Conservation (phyloP, 2,888 invertebrate species). For the Drosophila sordidapex region DNA sequence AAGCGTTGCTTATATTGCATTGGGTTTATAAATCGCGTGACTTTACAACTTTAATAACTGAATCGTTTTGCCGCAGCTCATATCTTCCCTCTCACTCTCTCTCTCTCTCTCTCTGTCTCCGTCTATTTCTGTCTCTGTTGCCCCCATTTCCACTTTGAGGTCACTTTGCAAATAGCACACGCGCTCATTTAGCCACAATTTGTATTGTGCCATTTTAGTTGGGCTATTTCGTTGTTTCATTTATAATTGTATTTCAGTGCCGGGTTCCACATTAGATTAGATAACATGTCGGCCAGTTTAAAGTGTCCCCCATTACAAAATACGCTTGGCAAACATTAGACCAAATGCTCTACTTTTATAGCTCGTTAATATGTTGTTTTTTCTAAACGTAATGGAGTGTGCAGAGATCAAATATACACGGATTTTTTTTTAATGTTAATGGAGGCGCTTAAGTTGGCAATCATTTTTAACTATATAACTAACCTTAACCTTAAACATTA, state of each 20-base stretch:
- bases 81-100: background rate
- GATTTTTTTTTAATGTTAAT: background rate
- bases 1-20: slow-evolving; percentile 7
- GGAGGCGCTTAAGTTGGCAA: slow-evolving; percentile 1
- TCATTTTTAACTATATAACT: background rate
- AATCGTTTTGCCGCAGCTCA: slow-evolving; percentile 10
- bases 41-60: slow-evolving; percentile 26
- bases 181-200: slow-evolving; percentile 21
- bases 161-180: slow-evolving; percentile 42
- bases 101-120: background rate
- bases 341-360: slow-evolving; percentile 7
- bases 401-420: background rate
- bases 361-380: slow-evolving; percentile 7
- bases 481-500: background rate
- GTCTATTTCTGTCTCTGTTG: background rate
- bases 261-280: slow-evolving; percentile 34
- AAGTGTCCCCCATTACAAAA: slow-evolving; percentile 7
- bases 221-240: slow-evolving; percentile 2
- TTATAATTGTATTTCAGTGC: background rate
- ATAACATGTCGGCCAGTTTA: slow-evolving; percentile 27
- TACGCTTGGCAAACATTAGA: background rate
- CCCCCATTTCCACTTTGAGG: slow-evolving; percentile 14
- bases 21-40: slow-evolving; percentile 27
- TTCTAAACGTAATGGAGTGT: slow-evolving; percentile 10
- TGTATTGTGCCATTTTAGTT: slow-evolving; percentile 12